Evolutionary conservation across 1,140 invertebrate species (phyloP).

Genomic region (Heterodera schachtii): DNA sequence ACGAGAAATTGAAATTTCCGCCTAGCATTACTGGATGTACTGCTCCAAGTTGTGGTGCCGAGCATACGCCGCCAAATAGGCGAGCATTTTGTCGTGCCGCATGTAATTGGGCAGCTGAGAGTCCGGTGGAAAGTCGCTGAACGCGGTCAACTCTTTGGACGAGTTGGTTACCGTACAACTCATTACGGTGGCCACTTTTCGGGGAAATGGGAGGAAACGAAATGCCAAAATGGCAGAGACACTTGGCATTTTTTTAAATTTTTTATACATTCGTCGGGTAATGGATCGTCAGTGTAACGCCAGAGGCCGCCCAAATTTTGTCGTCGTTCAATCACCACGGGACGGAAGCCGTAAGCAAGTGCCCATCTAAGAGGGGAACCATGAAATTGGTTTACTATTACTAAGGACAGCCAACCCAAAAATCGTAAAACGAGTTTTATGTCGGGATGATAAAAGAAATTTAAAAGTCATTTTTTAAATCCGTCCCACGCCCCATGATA

Average conservation of each 20-base stretch:
- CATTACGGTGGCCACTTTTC: constrained; percentile 54
- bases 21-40: constrained; percentile 45
- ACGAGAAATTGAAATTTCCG: background rate
- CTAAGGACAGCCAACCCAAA: too few relatives aligned
- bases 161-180: constrained; percentile 68
- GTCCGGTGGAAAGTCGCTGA: constrained; percentile 68
- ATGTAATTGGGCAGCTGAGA: constrained; percentile 26
- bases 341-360: constrained; percentile 50
- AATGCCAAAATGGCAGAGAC: background rate
- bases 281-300: constrained; percentile 53
- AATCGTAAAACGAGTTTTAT: too few relatives aligned
- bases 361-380: constrained; percentile 44
- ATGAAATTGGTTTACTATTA: background rate
- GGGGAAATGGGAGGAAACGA: background rate
- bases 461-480: too few relatives aligned
- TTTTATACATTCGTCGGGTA: background rate
- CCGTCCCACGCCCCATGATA: too few relatives aligned
- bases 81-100: constrained; percentile 20
- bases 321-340: constrained; percentile 67
- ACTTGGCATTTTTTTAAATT: too few relatives aligned
- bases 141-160: constrained; percentile 69
- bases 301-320: constrained; percentile 65
- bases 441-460: too few relatives aligned
- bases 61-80: constrained; percentile 58
- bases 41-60: constrained; percentile 63